Percentiles rank a stretch among this genome's conserved stretches.
These are phyloP conservation scores for Drosophila subpulchrella DNA, from an alignment of 1,140 invertebrate species.

Conservation along the genomic window DNA sequence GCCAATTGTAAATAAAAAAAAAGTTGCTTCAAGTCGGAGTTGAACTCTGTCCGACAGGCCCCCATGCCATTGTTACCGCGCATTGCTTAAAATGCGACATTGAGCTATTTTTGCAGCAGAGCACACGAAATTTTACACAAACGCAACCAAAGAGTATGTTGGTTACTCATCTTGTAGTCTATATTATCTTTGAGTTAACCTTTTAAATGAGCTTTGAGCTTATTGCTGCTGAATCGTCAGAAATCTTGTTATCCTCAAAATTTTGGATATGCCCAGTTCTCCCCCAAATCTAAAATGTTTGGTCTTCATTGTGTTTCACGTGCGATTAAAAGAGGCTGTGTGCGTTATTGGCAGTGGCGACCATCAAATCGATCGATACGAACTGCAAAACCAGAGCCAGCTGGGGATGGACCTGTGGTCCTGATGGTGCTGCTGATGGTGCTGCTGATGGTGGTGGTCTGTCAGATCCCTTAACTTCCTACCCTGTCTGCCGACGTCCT, in stretches of 20 bases:
- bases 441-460: constrained; percentile 12
- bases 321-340: constrained; percentile 30
- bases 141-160: too few species aligned
- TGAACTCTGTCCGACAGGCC: too few species aligned
- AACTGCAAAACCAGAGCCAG: constrained; percentile 72
- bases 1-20: too few species aligned
- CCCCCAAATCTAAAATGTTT: constrained; percentile 15
- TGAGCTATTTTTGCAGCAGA: too few species aligned
- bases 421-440: constrained; percentile 31
- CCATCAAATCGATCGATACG: constrained; percentile 76
- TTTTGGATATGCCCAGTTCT: constrained; percentile 7
- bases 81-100: too few species aligned
- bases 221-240: too few species aligned
- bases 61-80: too few species aligned
- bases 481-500: constrained; percentile 13
- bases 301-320: constrained; percentile 33
- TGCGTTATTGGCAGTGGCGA: constrained; percentile 47
- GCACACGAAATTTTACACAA: too few species aligned
- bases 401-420: constrained; percentile 51
- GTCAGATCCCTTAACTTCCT: constrained; percentile 33
- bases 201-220: too few species aligned
- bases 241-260: background rate
- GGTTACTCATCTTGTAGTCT: too few species aligned
- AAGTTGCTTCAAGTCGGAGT: too few species aligned
- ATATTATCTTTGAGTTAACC: too few species aligned